phyloP scores from a whole-genome alignment of 2,888 invertebrate genomes.

The Drosophila sordidapex region DNA sequence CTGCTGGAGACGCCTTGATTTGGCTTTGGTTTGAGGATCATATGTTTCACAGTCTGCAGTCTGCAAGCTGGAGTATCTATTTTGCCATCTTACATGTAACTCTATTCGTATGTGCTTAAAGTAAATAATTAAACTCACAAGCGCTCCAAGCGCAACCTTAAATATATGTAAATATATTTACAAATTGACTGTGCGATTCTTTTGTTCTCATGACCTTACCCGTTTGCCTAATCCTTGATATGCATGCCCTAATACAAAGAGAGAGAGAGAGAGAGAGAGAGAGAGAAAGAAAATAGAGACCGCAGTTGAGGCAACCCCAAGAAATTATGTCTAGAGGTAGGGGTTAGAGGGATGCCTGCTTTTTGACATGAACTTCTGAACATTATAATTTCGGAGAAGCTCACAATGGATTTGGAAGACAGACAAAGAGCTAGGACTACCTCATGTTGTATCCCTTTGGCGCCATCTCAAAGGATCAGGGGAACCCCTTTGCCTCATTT shows the following conservation, averaged over 20 bases:
- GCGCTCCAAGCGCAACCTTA: constrained; percentile 34
- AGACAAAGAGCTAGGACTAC: not conserved
- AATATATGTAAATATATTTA: constrained; percentile 47
- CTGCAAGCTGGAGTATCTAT: constrained; percentile 9
- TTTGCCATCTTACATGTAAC: constrained; percentile 5
- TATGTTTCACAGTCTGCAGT: constrained; percentile 1
- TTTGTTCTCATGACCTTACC: constrained; percentile 62
- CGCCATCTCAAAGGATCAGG: constrained; percentile 37
- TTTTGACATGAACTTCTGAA: constrained; percentile 11
- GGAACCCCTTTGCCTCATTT: not conserved
- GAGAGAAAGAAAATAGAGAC: not conserved
- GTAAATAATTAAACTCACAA: constrained; percentile 23
- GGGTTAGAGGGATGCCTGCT: no score
- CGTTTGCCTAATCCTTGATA: constrained; percentile 52
- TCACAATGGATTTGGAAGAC: constrained; percentile 29
- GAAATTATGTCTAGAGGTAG: no score
- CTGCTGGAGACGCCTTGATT: constrained; percentile 72
- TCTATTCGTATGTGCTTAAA: constrained; percentile 22
- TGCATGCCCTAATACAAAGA: constrained; percentile 32
- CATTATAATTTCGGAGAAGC: constrained; percentile 62
- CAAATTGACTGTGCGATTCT: constrained; percentile 25
- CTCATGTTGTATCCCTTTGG: constrained; percentile 22
- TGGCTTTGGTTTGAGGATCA: not conserved
- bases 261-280: not conserved
- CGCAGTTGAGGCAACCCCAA: no score